Conservation (phyloP, 2,888 invertebrate genomes). For the Hirtodrosophila cameraria region DNA sequence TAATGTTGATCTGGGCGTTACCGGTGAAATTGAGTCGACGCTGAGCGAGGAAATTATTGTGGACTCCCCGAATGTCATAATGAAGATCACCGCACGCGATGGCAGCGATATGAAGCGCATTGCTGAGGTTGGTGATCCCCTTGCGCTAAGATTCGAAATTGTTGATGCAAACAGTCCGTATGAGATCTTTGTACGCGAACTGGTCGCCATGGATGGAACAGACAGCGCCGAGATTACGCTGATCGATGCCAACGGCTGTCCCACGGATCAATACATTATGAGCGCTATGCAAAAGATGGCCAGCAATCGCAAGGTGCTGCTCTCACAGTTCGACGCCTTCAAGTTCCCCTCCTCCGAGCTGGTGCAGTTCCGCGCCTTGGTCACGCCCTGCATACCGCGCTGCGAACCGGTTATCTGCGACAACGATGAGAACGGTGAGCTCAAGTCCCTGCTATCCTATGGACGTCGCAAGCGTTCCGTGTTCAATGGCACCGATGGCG, state of each 20-base stretch:
- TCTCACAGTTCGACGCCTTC: slow-evolving; percentile 97
- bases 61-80: slow-evolving; percentile 96
- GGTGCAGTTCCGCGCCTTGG: slow-evolving; percentile 96
- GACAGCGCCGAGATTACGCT: slow-evolving; percentile 96
- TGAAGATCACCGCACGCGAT: slow-evolving; percentile 94
- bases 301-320: slow-evolving; percentile 91
- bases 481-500: slow-evolving; percentile 84
- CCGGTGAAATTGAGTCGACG: slow-evolving; percentile 93
- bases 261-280: slow-evolving; percentile 97
- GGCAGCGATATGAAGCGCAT: slow-evolving; percentile 93
- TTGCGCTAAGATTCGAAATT: slow-evolving; percentile 95
- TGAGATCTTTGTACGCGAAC: slow-evolving; percentile 96
- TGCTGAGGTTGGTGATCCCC: slow-evolving; percentile 95
- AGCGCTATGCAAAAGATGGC: slow-evolving; percentile 95
- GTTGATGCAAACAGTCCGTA: slow-evolving; percentile 95
- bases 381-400: slow-evolving; percentile 95
- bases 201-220: slow-evolving; percentile 97
- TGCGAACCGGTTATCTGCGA: slow-evolving; percentile 96
- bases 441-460: slow-evolving; percentile 92
- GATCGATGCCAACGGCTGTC: slow-evolving; percentile 96
- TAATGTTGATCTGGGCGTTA: slow-evolving; percentile 94
- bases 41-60: slow-evolving; percentile 95
- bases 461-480: slow-evolving; percentile 90
- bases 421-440: slow-evolving; percentile 91
- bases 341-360: slow-evolving; percentile 97